These are phyloP conservation scores for Ypsolopha sequella DNA, from an alignment of 2,888 invertebrate genomes.

Conservation along the genomic window DNA sequence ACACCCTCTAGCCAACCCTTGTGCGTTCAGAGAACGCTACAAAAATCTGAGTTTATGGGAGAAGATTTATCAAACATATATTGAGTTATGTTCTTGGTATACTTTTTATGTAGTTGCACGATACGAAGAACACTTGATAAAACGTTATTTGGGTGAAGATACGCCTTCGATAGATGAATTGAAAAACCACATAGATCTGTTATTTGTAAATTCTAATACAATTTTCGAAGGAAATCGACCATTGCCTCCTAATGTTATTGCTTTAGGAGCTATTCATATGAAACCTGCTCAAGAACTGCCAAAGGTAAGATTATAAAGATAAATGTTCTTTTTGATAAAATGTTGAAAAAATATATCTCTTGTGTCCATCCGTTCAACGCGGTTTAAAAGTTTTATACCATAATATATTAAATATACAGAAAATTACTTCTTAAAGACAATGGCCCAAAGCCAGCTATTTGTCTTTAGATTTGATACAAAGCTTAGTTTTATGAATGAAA, in stretches of 20 bases:
- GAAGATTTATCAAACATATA: conserved; percentile 13
- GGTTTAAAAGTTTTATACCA: no score
- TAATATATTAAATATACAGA: no score
- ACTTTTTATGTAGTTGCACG: conserved; percentile 3
- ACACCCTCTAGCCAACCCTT: conserved; percentile 19
- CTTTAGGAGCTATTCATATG: conserved; percentile 22
- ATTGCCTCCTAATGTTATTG: conserved; percentile 22
- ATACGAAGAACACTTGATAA: conserved; percentile 15
- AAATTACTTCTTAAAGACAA: no score
- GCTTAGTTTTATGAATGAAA: no score
- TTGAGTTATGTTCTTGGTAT: neutral
- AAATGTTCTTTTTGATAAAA: neutral
- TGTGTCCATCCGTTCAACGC: no score
- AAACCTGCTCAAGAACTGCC: conserved; percentile 20
- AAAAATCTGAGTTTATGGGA: conserved; percentile 13
- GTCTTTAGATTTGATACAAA: no score
- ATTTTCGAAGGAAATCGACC: conserved; percentile 24
- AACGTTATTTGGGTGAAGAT: conserved; percentile 17
- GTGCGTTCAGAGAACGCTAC: conserved; percentile 13
- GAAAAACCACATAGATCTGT: conserved; percentile 19
- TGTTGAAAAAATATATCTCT: no score
- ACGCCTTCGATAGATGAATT: conserved; percentile 19
- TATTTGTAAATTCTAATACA: conserved; percentile 22
- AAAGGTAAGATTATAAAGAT: conserved; percentile 15
- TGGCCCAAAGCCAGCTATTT: no score